Evolutionary conservation across 2,113 vertebrate genomes (phyloP), one percentile per base, ranked within the genome.

Genomic region (Silurus meridionalis): DNA sequence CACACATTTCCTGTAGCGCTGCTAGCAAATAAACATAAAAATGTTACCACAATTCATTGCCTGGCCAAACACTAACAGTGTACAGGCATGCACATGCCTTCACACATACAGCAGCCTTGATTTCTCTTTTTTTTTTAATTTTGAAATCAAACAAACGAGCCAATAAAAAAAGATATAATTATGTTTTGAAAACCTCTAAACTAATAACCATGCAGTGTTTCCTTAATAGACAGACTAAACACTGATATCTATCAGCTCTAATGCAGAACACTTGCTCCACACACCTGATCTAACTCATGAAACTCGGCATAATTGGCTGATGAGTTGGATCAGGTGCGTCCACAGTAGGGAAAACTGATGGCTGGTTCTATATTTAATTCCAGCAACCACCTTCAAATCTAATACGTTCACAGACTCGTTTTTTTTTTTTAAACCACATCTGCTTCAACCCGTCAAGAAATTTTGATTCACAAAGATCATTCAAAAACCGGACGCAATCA

Each of bases 281-380:
- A 28, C 55, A 80, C 78, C 78, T 80, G 78, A 60, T 46, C 17
- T 11, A 80, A 80, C 55, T 61, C 57, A 46, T 1, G 53, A 79
- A 80, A 28, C 78, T 58, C 21, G 2, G 77, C 13, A 79, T 80
- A 61, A 80, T 60, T 80, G 61, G 78, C 57, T 61, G 17, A 61
- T 46, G 78, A 60, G n/a, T 46, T 48, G 57, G 25, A 80, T 37
- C 57, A 80, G 57, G 58, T 79, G 55, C 37, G 55, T 23, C 55
- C 46, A 37, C 57, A 61, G 7, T 46, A 28, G 17, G 4, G 53
- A 80, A 60, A 46, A 23, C 78, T 61, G 28, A 80, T 28, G 28
- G 9, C 28, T 80, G 57, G 48, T 7, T 61, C 9, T 23, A 80
- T 46, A 58, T 79, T 37, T 79, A 21, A 80, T 61, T 46, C 13